Conservation (phyloP, 92 coral and sea anemone genomes). For the Siderastrea radians region DNA sequence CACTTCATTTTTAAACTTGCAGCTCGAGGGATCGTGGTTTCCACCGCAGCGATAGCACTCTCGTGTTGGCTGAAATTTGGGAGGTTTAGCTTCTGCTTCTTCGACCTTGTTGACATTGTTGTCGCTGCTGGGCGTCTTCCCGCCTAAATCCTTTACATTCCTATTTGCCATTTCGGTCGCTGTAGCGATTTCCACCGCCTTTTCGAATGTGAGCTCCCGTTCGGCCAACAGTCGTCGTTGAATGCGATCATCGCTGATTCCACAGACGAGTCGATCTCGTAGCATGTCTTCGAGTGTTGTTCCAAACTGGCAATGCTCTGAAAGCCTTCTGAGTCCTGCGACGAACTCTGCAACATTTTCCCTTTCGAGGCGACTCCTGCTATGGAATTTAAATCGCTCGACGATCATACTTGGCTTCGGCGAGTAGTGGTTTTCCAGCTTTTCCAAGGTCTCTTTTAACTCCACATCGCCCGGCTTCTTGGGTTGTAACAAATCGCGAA, state of each 20-base stretch:
- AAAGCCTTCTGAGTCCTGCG: slow-evolving; percentile 53
- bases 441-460: slow-evolving; percentile 34
- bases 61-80: background rate
- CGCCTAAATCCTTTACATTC: slow-evolving; percentile 42
- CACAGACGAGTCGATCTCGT: slow-evolving; percentile 57
- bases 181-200: slow-evolving; percentile 51
- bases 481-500: slow-evolving; percentile 59
- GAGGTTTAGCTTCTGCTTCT: slow-evolving; percentile 13
- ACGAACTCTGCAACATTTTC: slow-evolving; percentile 73
- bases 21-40: slow-evolving; percentile 48
- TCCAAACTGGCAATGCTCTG: slow-evolving; percentile 61
- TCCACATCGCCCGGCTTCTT: slow-evolving; percentile 64
- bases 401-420: slow-evolving; percentile 73
- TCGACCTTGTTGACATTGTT: slow-evolving; percentile 25
- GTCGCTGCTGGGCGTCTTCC: slow-evolving; percentile 28
- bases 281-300: slow-evolving; percentile 61
- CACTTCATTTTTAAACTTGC: slow-evolving; percentile 43
- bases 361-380: slow-evolving; percentile 46
- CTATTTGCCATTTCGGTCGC: slow-evolving; percentile 36
- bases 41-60: slow-evolving; percentile 45
- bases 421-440: slow-evolving; percentile 54
- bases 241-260: slow-evolving; percentile 51
- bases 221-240: slow-evolving; percentile 63
- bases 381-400: slow-evolving; percentile 68
- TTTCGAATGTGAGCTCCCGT: slow-evolving; percentile 42